Conservation (phyloP, 2,113 vertebrate genomes). For the Eidolon helvum region DNA sequence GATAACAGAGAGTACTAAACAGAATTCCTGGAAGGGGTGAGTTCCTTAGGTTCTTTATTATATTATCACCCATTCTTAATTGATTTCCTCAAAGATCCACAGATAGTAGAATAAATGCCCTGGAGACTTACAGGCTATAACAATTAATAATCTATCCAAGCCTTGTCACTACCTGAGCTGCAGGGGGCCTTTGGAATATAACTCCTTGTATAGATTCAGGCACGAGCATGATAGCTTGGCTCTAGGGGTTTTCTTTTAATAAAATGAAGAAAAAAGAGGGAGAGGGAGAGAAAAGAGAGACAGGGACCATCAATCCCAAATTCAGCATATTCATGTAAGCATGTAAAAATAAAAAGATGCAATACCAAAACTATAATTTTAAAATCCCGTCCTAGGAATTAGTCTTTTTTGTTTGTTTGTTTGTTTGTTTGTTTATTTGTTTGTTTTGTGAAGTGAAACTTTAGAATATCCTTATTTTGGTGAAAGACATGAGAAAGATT, state of each 20-base stretch:
- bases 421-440: too few species aligned
- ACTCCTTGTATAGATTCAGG: too few species aligned
- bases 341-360: background rate
- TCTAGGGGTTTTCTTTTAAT: background rate
- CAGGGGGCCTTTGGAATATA: background rate
- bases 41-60: background rate
- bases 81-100: background rate
- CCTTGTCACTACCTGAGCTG: background rate
- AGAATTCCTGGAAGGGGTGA: background rate
- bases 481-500: conserved; percentile 20
- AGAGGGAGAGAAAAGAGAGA: background rate
- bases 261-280: background rate
- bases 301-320: background rate
- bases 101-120: background rate
- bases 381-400: conserved; percentile 1
- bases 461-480: conserved; percentile 34
- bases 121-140: background rate
- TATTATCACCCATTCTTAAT: background rate
- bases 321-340: background rate
- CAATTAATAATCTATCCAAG: background rate
- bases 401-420: too few species aligned
- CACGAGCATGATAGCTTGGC: background rate
- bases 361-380: background rate
- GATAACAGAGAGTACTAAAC: background rate
- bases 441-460: background rate